Percentiles rank a stretch among this genome's conserved stretches.
These are phyloP conservation scores for Rhynchomys soricoides DNA, from an alignment of 2,113 vertebrate genomes.

Conservation along the genomic window DNA sequence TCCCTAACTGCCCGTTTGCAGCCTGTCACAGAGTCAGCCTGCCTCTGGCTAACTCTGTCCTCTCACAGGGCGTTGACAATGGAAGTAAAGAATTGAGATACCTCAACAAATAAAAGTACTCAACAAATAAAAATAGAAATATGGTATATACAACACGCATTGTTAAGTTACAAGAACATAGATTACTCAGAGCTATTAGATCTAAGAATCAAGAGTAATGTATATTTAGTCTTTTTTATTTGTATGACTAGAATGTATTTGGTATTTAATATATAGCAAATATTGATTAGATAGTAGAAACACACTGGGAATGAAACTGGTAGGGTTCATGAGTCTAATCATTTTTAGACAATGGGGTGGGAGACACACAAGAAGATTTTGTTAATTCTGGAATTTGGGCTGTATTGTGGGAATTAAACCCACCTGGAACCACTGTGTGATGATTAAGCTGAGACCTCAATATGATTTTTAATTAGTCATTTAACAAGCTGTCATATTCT, in stretches of 20 bases:
- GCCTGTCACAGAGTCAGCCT: no score
- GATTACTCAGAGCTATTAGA: background rate
- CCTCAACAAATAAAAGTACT: background rate
- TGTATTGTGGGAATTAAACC: background rate
- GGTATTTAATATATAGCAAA: background rate
- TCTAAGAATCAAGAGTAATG: background rate
- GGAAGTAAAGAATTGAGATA: background rate
- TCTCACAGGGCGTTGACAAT: background rate
- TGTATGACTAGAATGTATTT: background rate
- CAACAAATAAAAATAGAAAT: background rate
- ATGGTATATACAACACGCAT: background rate
- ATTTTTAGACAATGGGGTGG: background rate
- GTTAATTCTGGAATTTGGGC: background rate
- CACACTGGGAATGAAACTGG: background rate
- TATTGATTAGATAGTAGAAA: background rate
- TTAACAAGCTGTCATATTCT: background rate
- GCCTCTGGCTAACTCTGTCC: no score
- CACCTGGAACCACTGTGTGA: background rate
- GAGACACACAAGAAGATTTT: background rate
- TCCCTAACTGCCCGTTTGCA: no score
- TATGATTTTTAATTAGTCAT: background rate
- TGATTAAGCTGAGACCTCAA: background rate
- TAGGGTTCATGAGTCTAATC: background rate
- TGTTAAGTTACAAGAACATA: background rate
- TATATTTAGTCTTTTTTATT: background rate